Evolutionary conservation across 2,797 vertebrate genomes (phyloP), one percentile per base, ranked within the genome.

Genomic region (Malurus leucopterus): DNA sequence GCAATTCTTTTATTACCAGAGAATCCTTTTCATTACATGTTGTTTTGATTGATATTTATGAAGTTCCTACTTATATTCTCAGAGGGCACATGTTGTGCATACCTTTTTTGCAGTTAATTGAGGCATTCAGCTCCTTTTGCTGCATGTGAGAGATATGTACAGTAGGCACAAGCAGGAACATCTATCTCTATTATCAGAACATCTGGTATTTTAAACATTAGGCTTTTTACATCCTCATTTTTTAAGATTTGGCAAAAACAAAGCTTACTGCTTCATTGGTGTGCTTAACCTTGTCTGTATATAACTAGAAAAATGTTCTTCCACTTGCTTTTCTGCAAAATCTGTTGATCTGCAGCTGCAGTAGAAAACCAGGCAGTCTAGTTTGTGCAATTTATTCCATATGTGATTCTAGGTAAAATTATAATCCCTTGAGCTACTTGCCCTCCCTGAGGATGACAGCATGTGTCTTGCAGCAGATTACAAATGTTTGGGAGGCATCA

Each of bases 11-110:
- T 81, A 79, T 85, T 71, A 55, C 19, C 18, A 53, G 34, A 49
- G 64, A 83, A 44, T 84, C 53, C 75, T 89, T 83, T 85, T 89
- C 40, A 40, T 86, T 85, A 41, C 13, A 2, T 43, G 18, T 75
- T 90, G 41, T 89, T 94, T 88, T n/a, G 40, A 77, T 64, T 64
- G 68, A 80, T 86, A 64, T 85, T 86, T 65, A 26, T 59, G 22
- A 85, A 80, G 51, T 77, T 93, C 36, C 58, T 70, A 16, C 36
- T 36, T 40, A 10, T 1, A 23, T 59, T 92, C 50, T 87, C 64
- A 41, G 32, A 72, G 68, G 72, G 50, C n/a, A 57, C 21, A 18
- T 5, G 1, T 29, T 68, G 50, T 61, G 43, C 43, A 16, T 36
- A 73, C 29, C 36, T 81, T 75, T 82, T 81, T 44, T 72, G 40